Evolutionary conservation across 2,113 vertebrate genomes (phyloP).

Genomic region (Sebastes fasciatus): DNA sequence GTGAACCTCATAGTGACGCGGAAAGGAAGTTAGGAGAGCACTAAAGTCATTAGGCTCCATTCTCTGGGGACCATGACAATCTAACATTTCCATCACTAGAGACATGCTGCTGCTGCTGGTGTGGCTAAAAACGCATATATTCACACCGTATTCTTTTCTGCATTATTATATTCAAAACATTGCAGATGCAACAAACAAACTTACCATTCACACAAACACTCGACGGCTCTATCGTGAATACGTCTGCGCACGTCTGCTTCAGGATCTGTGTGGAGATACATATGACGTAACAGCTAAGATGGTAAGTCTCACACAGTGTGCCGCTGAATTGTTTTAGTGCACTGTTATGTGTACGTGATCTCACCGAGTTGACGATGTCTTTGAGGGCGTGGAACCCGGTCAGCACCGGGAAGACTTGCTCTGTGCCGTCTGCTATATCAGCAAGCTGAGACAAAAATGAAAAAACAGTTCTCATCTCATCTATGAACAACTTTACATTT

Average conservation of each 20-base stretch:
- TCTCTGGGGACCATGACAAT: neutral
- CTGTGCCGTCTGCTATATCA: slow-evolving; percentile 91
- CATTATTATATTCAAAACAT: neutral
- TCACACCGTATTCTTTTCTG: neutral
- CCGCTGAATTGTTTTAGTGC: neutral
- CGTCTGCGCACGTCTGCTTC: slow-evolving; percentile 90
- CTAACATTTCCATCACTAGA: neutral
- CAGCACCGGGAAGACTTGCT: slow-evolving; percentile 94
- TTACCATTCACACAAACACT: slow-evolving; percentile 96
- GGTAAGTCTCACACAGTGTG: neutral
- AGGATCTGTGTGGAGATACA: slow-evolving; percentile 85
- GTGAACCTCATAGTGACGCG: neutral
- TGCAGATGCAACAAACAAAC: slow-evolving; percentile 29
- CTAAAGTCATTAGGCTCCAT: neutral
- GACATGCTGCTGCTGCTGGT: no score
- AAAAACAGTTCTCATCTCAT: neutral
- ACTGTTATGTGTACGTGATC: slow-evolving; percentile 40
- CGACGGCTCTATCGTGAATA: slow-evolving; percentile 90
- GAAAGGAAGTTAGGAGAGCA: neutral
- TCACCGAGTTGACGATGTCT: slow-evolving; percentile 94
- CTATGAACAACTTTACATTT: neutral
- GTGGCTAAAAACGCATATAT: no score
- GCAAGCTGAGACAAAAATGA: slow-evolving; percentile 84
- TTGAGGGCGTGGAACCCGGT: slow-evolving; percentile 95
- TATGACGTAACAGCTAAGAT: neutral